Conservation (phyloP, 2,113 vertebrate species). For the Halichoeres trimaculatus region DNA sequence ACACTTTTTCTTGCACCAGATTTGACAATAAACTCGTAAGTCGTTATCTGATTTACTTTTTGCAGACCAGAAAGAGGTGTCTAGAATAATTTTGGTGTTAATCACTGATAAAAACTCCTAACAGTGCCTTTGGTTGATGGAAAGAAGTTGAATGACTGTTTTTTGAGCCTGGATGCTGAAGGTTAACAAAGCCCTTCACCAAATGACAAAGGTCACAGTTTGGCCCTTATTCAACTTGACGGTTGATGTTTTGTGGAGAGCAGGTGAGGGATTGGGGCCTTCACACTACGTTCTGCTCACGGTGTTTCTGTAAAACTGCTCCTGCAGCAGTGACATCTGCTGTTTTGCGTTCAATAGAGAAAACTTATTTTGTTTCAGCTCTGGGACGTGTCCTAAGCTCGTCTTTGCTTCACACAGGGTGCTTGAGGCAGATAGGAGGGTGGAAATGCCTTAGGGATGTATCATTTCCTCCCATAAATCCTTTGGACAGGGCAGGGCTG, state of each 20-base stretch:
- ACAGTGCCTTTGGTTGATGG: too few relatives aligned
- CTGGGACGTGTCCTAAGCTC: background rate
- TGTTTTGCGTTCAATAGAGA: slow-evolving; percentile 10
- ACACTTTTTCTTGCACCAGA: too few relatives aligned
- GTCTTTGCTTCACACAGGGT: slow-evolving; percentile 23
- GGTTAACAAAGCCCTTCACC: background rate
- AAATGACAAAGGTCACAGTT: background rate
- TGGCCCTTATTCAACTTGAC: background rate
- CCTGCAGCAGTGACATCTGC: background rate
- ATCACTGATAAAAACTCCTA: too few relatives aligned
- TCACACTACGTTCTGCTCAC: background rate
- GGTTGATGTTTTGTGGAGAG: background rate
- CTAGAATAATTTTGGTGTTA: too few relatives aligned
- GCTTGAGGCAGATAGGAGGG: slow-evolving; percentile 53
- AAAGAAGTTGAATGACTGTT: background rate
- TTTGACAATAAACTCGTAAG: too few relatives aligned
- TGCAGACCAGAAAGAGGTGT: too few relatives aligned
- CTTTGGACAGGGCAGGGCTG: slow-evolving; percentile 59
- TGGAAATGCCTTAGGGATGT: slow-evolving; percentile 77
- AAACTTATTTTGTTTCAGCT: slow-evolving; percentile 1
- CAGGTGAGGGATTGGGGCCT: background rate
- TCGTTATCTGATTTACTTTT: too few relatives aligned
- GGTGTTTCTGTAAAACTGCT: background rate
- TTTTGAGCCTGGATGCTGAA: background rate
- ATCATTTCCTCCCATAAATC: slow-evolving; percentile 75